phyloP scores from a whole-genome alignment of 1,140 invertebrate species.

The Maniola jurtina region DNA sequence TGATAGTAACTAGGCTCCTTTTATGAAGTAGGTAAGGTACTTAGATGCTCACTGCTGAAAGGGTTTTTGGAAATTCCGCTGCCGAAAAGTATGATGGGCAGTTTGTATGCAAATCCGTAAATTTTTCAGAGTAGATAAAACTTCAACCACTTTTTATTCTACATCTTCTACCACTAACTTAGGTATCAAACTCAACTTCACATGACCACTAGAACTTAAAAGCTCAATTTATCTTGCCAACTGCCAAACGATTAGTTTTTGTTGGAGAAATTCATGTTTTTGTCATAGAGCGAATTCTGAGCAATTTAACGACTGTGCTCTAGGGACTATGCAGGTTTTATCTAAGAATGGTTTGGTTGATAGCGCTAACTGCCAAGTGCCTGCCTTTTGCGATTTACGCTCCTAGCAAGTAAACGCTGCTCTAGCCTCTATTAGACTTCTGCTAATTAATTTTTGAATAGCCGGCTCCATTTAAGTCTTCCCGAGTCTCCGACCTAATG shows the following conservation, averaged over 20 bases:
- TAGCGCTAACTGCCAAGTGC: not conserved
- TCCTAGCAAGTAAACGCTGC: not conserved
- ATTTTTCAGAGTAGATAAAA: no score
- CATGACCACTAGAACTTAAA: not conserved
- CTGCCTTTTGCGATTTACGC: not conserved
- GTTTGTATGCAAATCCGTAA: no score
- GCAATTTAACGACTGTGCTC: not conserved
- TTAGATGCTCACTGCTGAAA: no score
- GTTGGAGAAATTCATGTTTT: slow-evolving; percentile 3
- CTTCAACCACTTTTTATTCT: no score
- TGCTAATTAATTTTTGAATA: not conserved
- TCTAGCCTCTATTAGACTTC: not conserved
- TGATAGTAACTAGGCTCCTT: no score
- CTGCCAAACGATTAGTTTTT: slow-evolving; percentile 5
- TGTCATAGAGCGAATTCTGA: not conserved
- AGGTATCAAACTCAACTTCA: no score
- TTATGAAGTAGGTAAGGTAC: no score
- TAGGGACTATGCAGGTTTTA: not conserved
- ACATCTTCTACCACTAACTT: no score
- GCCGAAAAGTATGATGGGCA: no score
- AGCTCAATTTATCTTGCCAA: slow-evolving; percentile 3
- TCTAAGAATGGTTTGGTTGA: not conserved
- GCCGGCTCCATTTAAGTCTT: not conserved
- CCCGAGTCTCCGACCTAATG: not conserved
- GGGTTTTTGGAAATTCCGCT: no score